A percentile compares a stretch with the other conserved stretches of the same genome.
Evolutionary conservation across 2,797 vertebrate genomes (phyloP).

Genomic region (Echiichthys vipera): DNA sequence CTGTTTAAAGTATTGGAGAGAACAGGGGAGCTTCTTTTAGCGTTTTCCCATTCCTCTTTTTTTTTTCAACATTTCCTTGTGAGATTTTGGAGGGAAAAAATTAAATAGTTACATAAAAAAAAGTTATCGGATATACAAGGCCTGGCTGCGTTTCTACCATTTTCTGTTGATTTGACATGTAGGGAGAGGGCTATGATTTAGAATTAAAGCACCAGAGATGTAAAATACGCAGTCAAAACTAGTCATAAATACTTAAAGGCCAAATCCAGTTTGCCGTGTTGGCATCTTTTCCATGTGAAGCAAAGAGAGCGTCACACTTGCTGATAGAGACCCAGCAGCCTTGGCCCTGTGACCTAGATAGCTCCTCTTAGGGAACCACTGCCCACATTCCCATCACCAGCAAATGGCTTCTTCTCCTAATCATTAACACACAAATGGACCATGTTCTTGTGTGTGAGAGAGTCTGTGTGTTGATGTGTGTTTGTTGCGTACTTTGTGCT

Average conservation of each 20-base stretch:
- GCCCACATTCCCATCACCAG: constrained; percentile 71
- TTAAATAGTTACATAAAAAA: neutral
- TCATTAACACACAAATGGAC: constrained; percentile 80
- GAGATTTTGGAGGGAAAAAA: neutral
- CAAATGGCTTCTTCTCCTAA: constrained; percentile 74
- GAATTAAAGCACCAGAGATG: neutral
- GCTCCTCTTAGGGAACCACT: constrained; percentile 74
- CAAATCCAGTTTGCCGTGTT: constrained; percentile 23
- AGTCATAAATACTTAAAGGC: neutral
- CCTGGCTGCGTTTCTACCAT: neutral
- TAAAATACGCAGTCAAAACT: neutral
- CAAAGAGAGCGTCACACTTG: constrained; percentile 20
- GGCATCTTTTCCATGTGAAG: constrained; percentile 60
- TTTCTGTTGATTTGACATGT: too few relatives aligned
- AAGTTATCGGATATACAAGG: neutral
- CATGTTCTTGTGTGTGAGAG: constrained; percentile 40
- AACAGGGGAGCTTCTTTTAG: neutral
- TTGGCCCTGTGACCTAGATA: constrained; percentile 77
- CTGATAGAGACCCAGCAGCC: constrained; percentile 54
- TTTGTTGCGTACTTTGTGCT: constrained; percentile 37
- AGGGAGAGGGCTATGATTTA: neutral
- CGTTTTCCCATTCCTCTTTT: neutral
- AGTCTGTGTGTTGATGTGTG: neutral
- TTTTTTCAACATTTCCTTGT: neutral
- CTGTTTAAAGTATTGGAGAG: too few relatives aligned